phyloP scores from a whole-genome alignment of 2,797 vertebrate genomes.

The Lepus townsendii region DNA sequence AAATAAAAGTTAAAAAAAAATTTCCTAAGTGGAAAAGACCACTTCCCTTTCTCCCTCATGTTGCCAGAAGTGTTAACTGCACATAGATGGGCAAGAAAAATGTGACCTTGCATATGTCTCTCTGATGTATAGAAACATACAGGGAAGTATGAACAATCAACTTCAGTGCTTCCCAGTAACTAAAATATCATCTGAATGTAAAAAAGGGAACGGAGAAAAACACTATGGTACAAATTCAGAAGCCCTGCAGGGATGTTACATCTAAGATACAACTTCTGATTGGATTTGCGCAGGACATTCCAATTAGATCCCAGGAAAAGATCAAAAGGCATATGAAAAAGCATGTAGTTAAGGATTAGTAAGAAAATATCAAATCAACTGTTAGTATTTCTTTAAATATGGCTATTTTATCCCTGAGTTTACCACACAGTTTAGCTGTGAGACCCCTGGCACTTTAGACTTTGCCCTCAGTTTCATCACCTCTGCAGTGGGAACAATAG shows the following conservation, averaged over 20 bases:
- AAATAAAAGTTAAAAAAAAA: not conserved
- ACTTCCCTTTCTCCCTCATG: not conserved
- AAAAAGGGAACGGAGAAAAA: not conserved
- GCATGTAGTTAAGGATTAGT: not conserved
- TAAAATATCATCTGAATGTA: not conserved
- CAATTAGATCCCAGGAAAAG: not conserved
- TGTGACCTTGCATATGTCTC: not conserved
- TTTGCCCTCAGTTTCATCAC: not conserved
- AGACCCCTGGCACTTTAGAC: not conserved
- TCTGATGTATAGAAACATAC: not conserved
- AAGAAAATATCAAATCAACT: not conserved
- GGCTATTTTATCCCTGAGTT: not conserved
- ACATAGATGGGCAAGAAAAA: not conserved
- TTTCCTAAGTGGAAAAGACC: not conserved
- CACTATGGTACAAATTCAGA: not conserved
- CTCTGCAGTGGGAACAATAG: not conserved
- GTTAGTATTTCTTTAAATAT: not conserved
- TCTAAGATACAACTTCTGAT: not conserved
- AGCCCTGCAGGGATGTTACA: not conserved
- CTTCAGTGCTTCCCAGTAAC: not conserved
- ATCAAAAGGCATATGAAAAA: slow-evolving; percentile 4
- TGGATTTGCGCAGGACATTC: not conserved
- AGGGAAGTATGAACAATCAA: not conserved
- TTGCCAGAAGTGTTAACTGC: not conserved
- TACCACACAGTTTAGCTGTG: not conserved